phyloP scores from a whole-genome alignment of 2,113 vertebrate species.

The Trogon melanurus region DNA sequence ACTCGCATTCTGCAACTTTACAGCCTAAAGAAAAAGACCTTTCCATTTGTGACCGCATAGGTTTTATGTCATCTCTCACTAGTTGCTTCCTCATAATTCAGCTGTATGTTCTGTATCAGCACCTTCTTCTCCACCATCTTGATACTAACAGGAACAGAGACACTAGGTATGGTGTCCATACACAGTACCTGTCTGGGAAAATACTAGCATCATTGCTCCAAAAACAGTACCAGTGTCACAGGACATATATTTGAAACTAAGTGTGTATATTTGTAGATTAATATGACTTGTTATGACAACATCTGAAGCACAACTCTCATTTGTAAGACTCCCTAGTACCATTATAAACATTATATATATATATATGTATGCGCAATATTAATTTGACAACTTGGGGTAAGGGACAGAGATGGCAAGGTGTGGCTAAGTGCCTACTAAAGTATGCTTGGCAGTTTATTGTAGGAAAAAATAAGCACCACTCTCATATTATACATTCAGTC shows the following conservation, averaged over 20 bases:
- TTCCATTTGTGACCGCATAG: neutral
- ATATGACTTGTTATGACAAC: neutral
- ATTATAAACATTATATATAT: neutral
- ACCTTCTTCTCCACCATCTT: neutral
- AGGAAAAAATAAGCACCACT: neutral
- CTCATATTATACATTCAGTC: neutral
- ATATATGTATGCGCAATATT: neutral
- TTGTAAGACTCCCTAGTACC: neutral
- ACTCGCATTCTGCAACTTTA: neutral
- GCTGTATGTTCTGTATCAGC: neutral
- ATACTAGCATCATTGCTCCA: slow-evolving; percentile 30
- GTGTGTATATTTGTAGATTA: slow-evolving; percentile 51
- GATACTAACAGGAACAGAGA: neutral
- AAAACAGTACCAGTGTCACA: slow-evolving; percentile 31
- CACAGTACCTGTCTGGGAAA: neutral
- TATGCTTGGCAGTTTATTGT: neutral
- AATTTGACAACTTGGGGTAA: neutral
- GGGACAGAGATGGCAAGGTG: neutral
- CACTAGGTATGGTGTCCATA: neutral
- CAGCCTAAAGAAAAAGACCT: neutral
- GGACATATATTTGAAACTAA: neutral
- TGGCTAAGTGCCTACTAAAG: neutral
- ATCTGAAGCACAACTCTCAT: neutral
- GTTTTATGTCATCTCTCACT: neutral
- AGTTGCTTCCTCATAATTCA: neutral